Evolutionary conservation across 2,797 vertebrate species (phyloP).

Genomic region (Enteromius mattozi): DNA sequence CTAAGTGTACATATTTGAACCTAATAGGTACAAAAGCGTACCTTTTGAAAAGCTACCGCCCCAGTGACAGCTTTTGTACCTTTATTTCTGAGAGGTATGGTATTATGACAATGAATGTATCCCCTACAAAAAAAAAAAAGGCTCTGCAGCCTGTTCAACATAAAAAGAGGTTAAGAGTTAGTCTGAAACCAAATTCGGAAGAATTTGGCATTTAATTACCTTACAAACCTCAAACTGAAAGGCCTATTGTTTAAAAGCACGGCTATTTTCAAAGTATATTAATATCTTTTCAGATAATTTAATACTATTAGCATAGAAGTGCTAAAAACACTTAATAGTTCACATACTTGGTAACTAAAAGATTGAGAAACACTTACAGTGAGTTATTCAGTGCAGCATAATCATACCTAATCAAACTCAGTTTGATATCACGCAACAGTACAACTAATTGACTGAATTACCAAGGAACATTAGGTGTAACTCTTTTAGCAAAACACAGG

Average conservation of each 20-base stretch:
- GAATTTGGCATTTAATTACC: not conserved
- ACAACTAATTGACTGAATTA: conserved; percentile 45
- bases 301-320: conserved; percentile 25
- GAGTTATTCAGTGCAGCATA: conserved; percentile 19
- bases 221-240: conserved; percentile 26
- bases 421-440: conserved; percentile 40
- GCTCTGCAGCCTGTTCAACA: not conserved
- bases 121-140: not conserved
- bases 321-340: conserved; percentile 26
- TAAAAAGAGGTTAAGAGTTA: not conserved
- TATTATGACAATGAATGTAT: not conserved
- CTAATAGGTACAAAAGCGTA: no score
- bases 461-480: conserved; percentile 44
- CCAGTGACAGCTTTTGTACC: no score
- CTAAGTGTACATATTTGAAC: no score
- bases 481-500: conserved; percentile 33
- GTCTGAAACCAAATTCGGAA: not conserved
- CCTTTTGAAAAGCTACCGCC: no score
- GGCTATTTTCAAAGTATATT: not conserved
- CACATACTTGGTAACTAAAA: conserved; percentile 17
- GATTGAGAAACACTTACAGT: conserved; percentile 22
- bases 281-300: conserved; percentile 46
- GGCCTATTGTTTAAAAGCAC: conserved; percentile 30
- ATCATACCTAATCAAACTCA: conserved; percentile 37
- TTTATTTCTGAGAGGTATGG: not conserved